Evolutionary conservation across 2,113 vertebrate species (phyloP).

Genomic region (Edolisoma coerulescens): DNA sequence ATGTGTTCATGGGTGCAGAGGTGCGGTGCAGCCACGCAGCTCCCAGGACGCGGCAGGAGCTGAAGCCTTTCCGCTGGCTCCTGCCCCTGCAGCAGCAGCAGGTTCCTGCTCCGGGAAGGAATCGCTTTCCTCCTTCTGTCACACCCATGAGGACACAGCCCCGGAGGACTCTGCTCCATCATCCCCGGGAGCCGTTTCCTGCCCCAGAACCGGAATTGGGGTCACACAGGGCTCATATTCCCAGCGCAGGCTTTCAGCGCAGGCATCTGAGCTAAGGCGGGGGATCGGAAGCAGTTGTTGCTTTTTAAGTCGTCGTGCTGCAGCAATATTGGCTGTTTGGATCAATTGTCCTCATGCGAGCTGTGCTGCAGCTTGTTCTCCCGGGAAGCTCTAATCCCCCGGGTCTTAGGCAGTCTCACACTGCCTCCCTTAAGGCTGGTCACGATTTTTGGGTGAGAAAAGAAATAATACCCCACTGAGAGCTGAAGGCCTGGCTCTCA

Average conservation of each 20-base stretch:
- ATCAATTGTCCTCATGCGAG: background rate
- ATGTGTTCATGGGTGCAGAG: background rate
- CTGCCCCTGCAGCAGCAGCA: background rate
- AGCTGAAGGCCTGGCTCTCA: background rate
- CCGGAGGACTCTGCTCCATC: background rate
- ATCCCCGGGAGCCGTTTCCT: background rate
- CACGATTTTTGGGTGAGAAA: background rate
- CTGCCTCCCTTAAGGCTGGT: background rate
- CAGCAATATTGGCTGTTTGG: background rate
- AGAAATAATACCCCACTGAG: background rate
- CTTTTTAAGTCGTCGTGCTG: background rate
- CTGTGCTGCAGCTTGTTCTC: background rate
- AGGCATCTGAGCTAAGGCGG: background rate
- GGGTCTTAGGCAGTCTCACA: background rate
- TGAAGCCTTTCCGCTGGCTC: fast-evolving
- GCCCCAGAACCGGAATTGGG: background rate
- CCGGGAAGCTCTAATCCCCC: background rate
- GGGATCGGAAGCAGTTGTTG: background rate
- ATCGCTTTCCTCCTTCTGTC: fast-evolving
- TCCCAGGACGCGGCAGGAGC: background rate
- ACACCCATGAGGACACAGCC: background rate
- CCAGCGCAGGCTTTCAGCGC: background rate
- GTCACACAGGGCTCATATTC: background rate
- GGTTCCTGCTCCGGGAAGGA: background rate
- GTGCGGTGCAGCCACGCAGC: background rate